A percentile compares a stretch with the other conserved stretches of the same genome.
These are phyloP conservation scores for Bhutanitis thaidina DNA, from an alignment of 2,888 invertebrate species.

Conservation along the genomic window DNA sequence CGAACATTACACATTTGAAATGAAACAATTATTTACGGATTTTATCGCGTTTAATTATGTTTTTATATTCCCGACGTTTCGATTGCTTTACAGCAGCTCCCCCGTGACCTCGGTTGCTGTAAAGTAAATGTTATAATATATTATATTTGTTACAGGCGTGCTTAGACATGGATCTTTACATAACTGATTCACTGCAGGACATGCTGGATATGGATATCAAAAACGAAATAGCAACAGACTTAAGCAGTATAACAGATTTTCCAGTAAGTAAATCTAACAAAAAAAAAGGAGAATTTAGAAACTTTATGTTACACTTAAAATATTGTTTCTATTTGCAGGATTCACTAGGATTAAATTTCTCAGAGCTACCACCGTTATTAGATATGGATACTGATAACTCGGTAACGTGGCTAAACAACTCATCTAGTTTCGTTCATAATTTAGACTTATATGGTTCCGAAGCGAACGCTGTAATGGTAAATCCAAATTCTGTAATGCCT, in stretches of 20 bases:
- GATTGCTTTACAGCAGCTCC: no score
- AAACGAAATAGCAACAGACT: constrained; percentile 89
- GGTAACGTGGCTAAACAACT: constrained; percentile 81
- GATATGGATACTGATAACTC: constrained; percentile 84
- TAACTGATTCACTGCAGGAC: constrained; percentile 89
- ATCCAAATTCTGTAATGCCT: constrained; percentile 95
- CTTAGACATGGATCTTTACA: constrained; percentile 82
- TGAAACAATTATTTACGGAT: no score
- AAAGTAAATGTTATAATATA: no score
- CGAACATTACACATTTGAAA: no score
- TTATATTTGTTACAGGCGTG: constrained; percentile 65
- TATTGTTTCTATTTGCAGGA: constrained; percentile 57
- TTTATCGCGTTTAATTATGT: no score
- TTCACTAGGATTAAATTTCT: constrained; percentile 81
- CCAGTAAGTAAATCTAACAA: constrained; percentile 52
- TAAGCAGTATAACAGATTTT: constrained; percentile 85
- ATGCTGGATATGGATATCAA: constrained; percentile 95
- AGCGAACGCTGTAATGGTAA: constrained; percentile 90
- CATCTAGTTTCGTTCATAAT: constrained; percentile 83
- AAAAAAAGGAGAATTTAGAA: neutral
- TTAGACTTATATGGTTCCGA: constrained; percentile 85
- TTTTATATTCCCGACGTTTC: no score
- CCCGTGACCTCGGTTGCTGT: no score
- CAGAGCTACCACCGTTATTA: constrained; percentile 81
- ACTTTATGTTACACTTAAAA: neutral